A percentile compares a stretch with the other conserved stretches of the same genome.
Evolutionary conservation across 2,797 vertebrate genomes (phyloP).

Genomic region (Arremon aurantiirostris): DNA sequence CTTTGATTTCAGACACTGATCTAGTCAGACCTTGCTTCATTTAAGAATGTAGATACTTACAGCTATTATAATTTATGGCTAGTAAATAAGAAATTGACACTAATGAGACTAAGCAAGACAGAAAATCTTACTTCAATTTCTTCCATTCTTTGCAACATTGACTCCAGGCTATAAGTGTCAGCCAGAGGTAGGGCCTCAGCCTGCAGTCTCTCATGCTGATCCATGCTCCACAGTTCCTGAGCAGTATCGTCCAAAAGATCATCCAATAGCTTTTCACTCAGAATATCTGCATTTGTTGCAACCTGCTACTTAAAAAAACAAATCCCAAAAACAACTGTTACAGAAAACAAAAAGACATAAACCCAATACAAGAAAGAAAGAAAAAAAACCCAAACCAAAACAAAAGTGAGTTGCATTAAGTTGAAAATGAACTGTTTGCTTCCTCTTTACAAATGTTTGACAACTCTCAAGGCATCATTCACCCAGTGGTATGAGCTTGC

Average conservation of each 20-base stretch:
- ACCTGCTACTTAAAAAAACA: constrained; percentile 58
- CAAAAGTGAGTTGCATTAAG: not conserved
- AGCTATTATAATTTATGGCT: not conserved
- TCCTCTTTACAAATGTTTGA: not conserved
- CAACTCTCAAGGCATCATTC: not conserved
- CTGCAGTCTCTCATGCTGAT: constrained; percentile 60
- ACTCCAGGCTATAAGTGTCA: constrained; percentile 78
- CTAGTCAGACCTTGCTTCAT: not conserved
- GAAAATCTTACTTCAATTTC: constrained; percentile 88
- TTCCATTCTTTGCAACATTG: constrained; percentile 92
- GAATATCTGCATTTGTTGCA: constrained; percentile 58
- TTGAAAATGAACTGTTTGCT: not conserved
- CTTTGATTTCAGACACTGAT: not conserved
- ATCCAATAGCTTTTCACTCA: constrained; percentile 70
- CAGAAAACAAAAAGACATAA: not conserved
- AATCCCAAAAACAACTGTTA: not conserved
- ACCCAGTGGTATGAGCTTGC: not conserved
- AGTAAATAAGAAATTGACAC: not conserved
- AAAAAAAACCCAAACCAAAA: not conserved
- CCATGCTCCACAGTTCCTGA: constrained; percentile 47
- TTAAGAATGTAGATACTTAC: not conserved
- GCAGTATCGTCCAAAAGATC: constrained; percentile 75
- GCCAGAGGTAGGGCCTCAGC: constrained; percentile 18
- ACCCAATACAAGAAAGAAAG: not conserved
- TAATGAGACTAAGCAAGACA: not conserved